phyloP scores from a whole-genome alignment of 2,113 vertebrate species.

The Pedetes capensis region DNA sequence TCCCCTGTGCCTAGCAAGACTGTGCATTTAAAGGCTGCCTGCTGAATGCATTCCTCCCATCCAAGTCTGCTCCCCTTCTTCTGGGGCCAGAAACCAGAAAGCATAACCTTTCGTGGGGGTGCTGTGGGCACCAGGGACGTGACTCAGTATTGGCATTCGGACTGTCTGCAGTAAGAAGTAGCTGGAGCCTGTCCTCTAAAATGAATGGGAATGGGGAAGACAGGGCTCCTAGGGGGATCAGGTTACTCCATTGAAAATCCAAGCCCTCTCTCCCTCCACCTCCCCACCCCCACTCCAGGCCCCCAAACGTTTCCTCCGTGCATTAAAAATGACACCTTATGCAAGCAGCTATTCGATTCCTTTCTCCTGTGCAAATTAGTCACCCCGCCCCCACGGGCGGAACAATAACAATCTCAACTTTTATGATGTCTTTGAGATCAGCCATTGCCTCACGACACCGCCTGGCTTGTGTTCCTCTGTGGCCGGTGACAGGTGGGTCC shows the following conservation, averaged over 20 bases:
- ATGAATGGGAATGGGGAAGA: not conserved
- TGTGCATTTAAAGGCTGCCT: constrained; percentile 27
- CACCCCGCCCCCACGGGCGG: not conserved
- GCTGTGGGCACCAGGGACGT: not conserved
- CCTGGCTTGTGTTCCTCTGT: not conserved
- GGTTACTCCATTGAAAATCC: not conserved
- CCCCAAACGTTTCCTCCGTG: not conserved
- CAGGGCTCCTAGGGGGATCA: not conserved
- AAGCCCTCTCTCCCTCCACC: not conserved
- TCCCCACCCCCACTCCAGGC: no score
- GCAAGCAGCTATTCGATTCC: not conserved
- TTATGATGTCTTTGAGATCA: constrained; percentile 4
- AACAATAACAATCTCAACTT: not conserved
- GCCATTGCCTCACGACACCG: not conserved
- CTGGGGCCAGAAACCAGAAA: not conserved
- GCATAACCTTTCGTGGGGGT: no score
- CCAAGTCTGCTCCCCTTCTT: not conserved
- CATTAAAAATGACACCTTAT: not conserved
- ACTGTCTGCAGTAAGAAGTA: not conserved
- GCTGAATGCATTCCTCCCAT: not conserved
- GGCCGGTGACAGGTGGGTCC: not conserved
- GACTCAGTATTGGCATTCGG: not conserved
- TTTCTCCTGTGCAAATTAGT: constrained; percentile 47
- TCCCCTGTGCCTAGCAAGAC: not conserved
- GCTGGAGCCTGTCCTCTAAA: not conserved